Evolutionary conservation across 1,140 invertebrate genomes (phyloP).

Genomic region (Trichogramma pretiosum): DNA sequence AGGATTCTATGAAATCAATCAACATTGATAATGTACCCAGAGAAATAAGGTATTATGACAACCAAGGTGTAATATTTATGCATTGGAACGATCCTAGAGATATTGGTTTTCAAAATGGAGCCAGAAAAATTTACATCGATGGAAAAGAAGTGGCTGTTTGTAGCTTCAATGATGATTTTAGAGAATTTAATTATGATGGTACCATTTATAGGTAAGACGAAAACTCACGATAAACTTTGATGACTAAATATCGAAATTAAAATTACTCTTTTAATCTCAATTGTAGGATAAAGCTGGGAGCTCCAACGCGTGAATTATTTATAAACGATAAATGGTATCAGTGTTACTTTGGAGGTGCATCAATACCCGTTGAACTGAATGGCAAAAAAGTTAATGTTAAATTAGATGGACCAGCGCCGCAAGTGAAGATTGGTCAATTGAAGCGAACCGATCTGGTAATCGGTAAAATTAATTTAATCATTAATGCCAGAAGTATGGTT

Average conservation of each 20-base stretch:
- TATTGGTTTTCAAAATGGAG: conserved; percentile 70
- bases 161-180: conserved; percentile 64
- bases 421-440: conserved; percentile 64
- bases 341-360: conserved; percentile 84
- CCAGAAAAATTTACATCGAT: conserved; percentile 57
- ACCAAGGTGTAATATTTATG: conserved; percentile 75
- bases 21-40: conserved; percentile 73
- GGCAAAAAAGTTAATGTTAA: conserved; percentile 66
- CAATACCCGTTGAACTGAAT: conserved; percentile 73
- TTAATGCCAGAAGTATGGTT: conserved; percentile 68
- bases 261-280: conserved; percentile 8
- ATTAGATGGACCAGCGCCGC: conserved; percentile 79
- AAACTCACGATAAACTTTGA: not conserved
- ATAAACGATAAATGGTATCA: conserved; percentile 81
- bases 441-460: conserved; percentile 68
- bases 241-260: conserved; percentile 2
- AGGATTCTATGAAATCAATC: conserved; percentile 67
- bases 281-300: conserved; percentile 74
- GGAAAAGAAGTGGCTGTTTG: conserved; percentile 60
- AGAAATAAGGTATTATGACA: conserved; percentile 79
- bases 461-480: conserved; percentile 73
- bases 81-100: conserved; percentile 76
- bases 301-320: conserved; percentile 83
- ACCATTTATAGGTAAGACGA: conserved; percentile 50
- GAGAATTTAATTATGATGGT: conserved; percentile 62